Conservation (phyloP, 1,140 invertebrate genomes). For the Pentalonia nigronervosa region DNA sequence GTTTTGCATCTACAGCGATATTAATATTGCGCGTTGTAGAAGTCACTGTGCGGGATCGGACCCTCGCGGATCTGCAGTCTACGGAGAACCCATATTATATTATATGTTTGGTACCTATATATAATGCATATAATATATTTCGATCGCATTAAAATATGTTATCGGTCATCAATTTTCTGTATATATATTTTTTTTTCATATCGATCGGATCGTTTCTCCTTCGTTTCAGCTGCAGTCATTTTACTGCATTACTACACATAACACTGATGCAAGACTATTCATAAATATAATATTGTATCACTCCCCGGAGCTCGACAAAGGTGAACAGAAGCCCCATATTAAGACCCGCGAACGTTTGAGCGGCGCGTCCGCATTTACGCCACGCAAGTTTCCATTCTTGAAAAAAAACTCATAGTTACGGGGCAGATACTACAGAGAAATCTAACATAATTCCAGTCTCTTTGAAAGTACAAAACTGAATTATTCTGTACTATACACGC, state of each 20-base stretch:
- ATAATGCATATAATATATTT: background rate
- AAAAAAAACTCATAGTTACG: background rate
- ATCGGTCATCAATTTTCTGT: constrained; percentile 7
- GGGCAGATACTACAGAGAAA: background rate
- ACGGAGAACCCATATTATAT: background rate
- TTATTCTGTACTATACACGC: background rate
- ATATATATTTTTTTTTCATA: background rate
- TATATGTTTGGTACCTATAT: constrained; percentile 7
- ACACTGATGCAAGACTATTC: background rate
- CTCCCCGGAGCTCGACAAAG: background rate
- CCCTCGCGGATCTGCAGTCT: background rate
- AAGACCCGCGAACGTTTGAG: background rate
- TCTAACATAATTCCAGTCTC: constrained; percentile 4
- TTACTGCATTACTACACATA: background rate
- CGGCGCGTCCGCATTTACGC: background rate
- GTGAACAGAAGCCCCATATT: background rate
- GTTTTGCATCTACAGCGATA: background rate
- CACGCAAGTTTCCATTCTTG: background rate
- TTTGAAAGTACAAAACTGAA: constrained; percentile 27
- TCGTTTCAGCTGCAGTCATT: background rate
- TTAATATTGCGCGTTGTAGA: background rate
- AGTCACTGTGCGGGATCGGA: background rate
- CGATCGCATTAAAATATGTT: constrained; percentile 8
- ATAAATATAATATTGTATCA: background rate
- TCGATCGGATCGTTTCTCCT: background rate